Percentiles rank a stretch among this genome's conserved stretches.
Evolutionary conservation across 2,888 invertebrate genomes (phyloP).

Genomic region (Napeogenes sylphis): DNA sequence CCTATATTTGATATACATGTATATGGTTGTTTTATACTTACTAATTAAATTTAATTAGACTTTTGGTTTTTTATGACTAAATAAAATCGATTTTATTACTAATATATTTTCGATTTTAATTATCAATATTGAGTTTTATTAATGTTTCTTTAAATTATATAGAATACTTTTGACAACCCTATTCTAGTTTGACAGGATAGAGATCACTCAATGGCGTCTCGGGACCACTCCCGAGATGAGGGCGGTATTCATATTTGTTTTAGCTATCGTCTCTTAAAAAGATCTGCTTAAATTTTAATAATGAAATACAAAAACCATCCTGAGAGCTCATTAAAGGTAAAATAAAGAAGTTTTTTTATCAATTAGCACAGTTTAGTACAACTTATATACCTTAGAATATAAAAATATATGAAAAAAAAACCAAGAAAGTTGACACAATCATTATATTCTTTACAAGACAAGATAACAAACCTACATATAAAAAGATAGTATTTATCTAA

Average conservation of each 20-base stretch:
- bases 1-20: no score
- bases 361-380: no score
- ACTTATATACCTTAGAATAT: no score
- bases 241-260: slow-evolving; percentile 31
- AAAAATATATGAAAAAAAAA: not conserved
- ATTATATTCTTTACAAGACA: not conserved
- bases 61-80: no score
- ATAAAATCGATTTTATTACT: no score
- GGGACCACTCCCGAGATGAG: slow-evolving; percentile 13
- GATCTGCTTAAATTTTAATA: slow-evolving; percentile 9
- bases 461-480: not conserved
- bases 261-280: slow-evolving; percentile 25
- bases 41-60: no score
- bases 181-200: slow-evolving; percentile 12
- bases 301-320: no score
- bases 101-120: no score
- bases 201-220: slow-evolving; percentile 24
- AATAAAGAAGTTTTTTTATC: no score
- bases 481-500: not conserved
- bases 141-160: not conserved
- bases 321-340: no score
- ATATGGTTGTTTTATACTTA: no score
- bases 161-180: not conserved
- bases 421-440: not conserved
- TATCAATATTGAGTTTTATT: not conserved